These are phyloP conservation scores for Drosophila pallidifrons DNA, from an alignment of 1,140 invertebrate genomes.

Conservation along the genomic window DNA sequence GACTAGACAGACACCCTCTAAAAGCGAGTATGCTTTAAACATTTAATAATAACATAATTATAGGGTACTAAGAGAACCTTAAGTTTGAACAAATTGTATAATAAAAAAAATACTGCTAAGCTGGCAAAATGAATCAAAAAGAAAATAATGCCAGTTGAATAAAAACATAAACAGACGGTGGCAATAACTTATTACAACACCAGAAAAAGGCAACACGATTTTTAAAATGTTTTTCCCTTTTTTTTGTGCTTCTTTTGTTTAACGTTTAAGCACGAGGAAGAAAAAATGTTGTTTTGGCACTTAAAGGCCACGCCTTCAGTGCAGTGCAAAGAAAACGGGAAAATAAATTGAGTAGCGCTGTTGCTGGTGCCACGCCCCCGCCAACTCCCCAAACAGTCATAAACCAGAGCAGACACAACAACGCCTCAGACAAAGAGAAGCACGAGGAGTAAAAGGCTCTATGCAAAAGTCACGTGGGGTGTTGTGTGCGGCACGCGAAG, in stretches of 20 bases:
- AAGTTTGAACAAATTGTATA: conserved; percentile 1
- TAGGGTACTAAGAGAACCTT: conserved; percentile 12
- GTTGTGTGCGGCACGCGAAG: conserved; percentile 65
- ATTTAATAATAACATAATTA: not conserved
- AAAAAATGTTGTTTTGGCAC: conserved; percentile 49
- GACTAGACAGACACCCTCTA: not conserved
- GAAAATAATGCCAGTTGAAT: conserved; percentile 27
- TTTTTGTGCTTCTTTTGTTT: not conserved
- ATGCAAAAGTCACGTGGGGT: conserved; percentile 58
- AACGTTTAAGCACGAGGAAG: not conserved
- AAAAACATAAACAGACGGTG: conserved; percentile 20
- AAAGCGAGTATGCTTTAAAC: not conserved
- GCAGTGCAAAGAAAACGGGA: conserved; percentile 9
- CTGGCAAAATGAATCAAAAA: conserved; percentile 2
- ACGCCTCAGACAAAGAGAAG: conserved; percentile 38
- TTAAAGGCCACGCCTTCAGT: conserved; percentile 60
- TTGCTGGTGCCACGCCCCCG: conserved; percentile 28
- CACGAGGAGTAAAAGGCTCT: conserved; percentile 8
- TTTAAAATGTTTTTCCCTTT: not conserved
- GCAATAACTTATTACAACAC: conserved; percentile 49
- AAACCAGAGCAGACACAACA: conserved; percentile 45
- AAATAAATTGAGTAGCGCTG: conserved; percentile 24
- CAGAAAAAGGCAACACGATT: conserved; percentile 24
- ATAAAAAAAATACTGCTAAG: conserved; percentile 3
- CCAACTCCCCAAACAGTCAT: conserved; percentile 15